Base-by-base conservation (phyloP, 2,797 vertebrate genomes). In the Tapirus indicus region DNA sequence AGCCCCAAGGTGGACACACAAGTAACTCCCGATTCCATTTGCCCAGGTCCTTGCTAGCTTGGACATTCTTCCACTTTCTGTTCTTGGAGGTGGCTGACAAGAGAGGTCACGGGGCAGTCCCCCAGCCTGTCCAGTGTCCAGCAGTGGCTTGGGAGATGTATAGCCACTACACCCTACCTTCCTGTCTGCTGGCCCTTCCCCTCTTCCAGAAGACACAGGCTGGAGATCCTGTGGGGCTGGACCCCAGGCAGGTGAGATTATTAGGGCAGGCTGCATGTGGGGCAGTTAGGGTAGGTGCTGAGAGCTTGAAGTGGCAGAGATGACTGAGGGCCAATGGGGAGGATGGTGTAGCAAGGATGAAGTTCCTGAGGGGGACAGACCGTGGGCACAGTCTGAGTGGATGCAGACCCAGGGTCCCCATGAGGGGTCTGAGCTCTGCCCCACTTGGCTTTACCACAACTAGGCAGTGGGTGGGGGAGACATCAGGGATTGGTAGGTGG, bases 401-500 rank as follows among this genome's bases (percentile, higher is more conserved):
- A 6, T 2, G 38, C 16, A 47, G 29, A 27, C 38, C 38, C 2
- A 18, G n/a, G 58, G 32, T 23, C 0, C 1, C 9, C 71, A 3
- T 2, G 9, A 38, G 17, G 14, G 49, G 8, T 20, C 66, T 41
- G 74, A 4, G 35, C 58, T 32, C n/a, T 4, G 3, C 18, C 38
- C n/a, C 6, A 1, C 35, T 2, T 12, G 35, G 35, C 49, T 69
- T 4, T 2, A 1, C 20, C 27, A 56, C 29, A 20, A 49, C 75
- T 4, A 12, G 38, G n/a, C 9, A 9, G 23, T 2, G 1, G 35
- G 21, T 21, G 49, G 20, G 4, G 14, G 18, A 38, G 47, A 44
- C 20, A 5, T 0, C 38, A 38, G n/a, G 58, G 44, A 12, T 35
- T 8, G n/a, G 25, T 58, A 12, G 29, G 27, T 11, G 25, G 74